Evolutionary conservation across 2,888 invertebrate species (phyloP), one percentile per base, ranked within the genome.

Genomic region (Maniola hyperantus): DNA sequence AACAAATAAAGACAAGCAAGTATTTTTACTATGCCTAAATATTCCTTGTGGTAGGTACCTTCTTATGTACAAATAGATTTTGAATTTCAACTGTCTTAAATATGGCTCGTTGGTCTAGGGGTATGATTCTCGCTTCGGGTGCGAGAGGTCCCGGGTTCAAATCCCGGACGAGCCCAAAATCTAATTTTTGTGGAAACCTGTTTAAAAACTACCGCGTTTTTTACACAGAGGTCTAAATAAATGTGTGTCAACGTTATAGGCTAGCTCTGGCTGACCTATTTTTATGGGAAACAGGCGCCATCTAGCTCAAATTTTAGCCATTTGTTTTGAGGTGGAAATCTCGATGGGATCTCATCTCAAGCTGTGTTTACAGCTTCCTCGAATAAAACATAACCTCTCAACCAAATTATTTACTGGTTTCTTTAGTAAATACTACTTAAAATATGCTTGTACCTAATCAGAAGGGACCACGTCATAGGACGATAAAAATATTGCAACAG

Each of bases 81-180:
- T 42, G 44, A 42, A 62, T 51, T 42, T 62, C 11, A n/a, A 53
- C 5, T n/a, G 0, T 2, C 0, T 53, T 48, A 60, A 65, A 58
- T 44, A 72, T 77, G 93, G 92, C 92, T 92, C 92, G 93, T 93
- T 93, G 93, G 93, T 93, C 93, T 93, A 93, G 92, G 92, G 93
- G 92, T 93, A 92, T 93, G 92, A 92, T 93, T 93, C 93, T 93
- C 93, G 93, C 93, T 93, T 93, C 92, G 93, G 92, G 93, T 93
- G 93, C 92, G 93, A 93, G 93, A 93, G 93, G 92, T 92, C 93
- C 93, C 92, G 93, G 93, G 92, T 93, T 93, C 93, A 93, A 93
- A 93, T 93, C 93, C 93, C 93, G 93, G 93, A 93, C 92, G 92
- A 92, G 92, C 93, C 92, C 92, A 72, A 64, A 7, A 1, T 6